Conservation (phyloP, 2,888 invertebrate species). For the Archips crataeganus region DNA sequence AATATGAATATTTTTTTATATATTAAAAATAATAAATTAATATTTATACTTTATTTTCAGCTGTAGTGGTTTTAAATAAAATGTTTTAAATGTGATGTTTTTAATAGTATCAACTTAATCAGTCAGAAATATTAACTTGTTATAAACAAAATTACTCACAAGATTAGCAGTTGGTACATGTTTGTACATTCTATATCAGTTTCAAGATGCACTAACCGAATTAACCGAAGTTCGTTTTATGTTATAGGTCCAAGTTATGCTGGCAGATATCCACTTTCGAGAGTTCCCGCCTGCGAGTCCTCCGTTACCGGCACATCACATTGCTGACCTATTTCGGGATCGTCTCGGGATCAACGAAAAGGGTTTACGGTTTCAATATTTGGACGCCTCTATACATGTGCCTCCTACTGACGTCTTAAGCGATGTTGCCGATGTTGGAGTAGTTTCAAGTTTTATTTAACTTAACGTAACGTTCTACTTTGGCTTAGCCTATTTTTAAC, state of each 20-base stretch:
- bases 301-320: conserved; percentile 61
- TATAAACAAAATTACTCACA: not conserved
- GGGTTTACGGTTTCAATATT: conserved; percentile 82
- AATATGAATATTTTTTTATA: no score
- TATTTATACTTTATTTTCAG: no score
- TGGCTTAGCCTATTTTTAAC: conserved; percentile 58
- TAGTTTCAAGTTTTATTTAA: conserved; percentile 47
- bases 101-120: no score
- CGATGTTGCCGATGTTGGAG: conserved; percentile 45
- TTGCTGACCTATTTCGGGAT: conserved; percentile 74
- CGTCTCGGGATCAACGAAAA: conserved; percentile 69
- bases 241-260: conserved; percentile 27
- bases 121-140: not conserved
- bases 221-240: conserved; percentile 34
- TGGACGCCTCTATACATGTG: conserved; percentile 60
- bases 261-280: conserved; percentile 37
- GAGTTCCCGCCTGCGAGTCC: conserved; percentile 63
- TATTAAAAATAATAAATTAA: no score
- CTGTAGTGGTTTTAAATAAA: no score
- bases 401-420: conserved; percentile 52
- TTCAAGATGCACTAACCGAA: conserved; percentile 17
- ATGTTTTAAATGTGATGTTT: no score
- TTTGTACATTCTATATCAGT: not conserved
- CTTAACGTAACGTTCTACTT: conserved; percentile 36
- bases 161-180: not conserved